A percentile compares a stretch with the other conserved stretches of the same genome.
These are phyloP conservation scores for Drosophila biarmipes DNA, from an alignment of 1,140 invertebrate genomes.

Conservation along the genomic window DNA sequence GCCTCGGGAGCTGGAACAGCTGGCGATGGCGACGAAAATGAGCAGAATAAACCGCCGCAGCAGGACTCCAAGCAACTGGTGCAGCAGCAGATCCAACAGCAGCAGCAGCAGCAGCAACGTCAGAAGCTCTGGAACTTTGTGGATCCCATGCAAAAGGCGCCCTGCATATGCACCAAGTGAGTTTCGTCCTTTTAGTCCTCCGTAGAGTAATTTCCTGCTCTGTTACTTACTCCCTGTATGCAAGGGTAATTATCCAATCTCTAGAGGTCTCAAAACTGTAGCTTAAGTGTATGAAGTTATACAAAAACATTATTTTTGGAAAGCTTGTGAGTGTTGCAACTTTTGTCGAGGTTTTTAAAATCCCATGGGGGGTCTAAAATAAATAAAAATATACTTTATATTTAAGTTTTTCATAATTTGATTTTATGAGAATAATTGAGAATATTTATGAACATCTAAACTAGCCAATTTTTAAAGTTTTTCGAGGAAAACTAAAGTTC, in stretches of 20 bases:
- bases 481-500: not conserved
- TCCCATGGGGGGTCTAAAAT: too few relatives aligned
- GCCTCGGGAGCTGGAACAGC: conserved; percentile 14
- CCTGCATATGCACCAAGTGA: conserved; percentile 92
- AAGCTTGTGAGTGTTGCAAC: not conserved
- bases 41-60: conserved; percentile 39
- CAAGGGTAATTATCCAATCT: not conserved
- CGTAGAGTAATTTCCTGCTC: not conserved
- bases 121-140: conserved; percentile 91
- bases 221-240: not conserved
- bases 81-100: conserved; percentile 71
- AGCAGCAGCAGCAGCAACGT: conserved; percentile 61
- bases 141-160: conserved; percentile 92
- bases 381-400: too few relatives aligned
- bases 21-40: conserved; percentile 43
- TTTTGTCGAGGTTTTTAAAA: too few relatives aligned
- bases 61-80: conserved; percentile 68
- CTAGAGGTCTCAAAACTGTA: conserved; percentile 4
- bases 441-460: conserved; percentile 2
- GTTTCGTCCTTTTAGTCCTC: conserved; percentile 62
- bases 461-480: not conserved
- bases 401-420: not conserved
- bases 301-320: not conserved
- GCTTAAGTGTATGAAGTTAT: conserved; percentile 1
- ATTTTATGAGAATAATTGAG: not conserved